These are phyloP conservation scores for Sphenodon punctatus DNA, from an alignment of 2,797 vertebrate species.

Conservation along the genomic window DNA sequence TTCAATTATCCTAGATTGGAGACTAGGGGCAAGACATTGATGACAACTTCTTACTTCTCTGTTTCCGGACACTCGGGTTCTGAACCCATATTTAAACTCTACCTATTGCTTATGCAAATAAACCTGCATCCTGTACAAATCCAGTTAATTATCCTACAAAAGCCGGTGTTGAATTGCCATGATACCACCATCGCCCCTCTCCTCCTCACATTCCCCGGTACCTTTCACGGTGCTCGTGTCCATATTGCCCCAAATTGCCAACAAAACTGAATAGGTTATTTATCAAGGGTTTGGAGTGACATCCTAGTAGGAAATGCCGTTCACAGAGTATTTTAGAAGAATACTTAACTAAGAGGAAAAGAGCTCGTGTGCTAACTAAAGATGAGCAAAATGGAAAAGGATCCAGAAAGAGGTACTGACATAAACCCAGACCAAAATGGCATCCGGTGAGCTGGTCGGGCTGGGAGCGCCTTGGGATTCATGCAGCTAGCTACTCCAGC, in stretches of 20 bases:
- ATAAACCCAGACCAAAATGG: not conserved
- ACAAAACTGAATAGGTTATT: too few species aligned
- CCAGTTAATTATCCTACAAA: slow-evolving; percentile 35
- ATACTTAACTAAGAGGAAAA: too few species aligned
- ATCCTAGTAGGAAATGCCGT: too few species aligned
- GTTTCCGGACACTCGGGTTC: slow-evolving; percentile 46
- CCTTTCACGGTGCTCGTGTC: too few species aligned
- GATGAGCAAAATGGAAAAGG: not conserved
- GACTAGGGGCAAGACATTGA: slow-evolving; percentile 21
- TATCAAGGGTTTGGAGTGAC: too few species aligned
- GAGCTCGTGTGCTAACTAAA: not conserved
- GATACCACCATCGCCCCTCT: too few species aligned
- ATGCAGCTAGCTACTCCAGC: too few species aligned
- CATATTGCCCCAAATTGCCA: too few species aligned
- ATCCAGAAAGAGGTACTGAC: not conserved
- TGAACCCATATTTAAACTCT: slow-evolving; percentile 55
- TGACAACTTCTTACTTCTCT: slow-evolving; percentile 40
- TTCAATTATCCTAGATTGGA: slow-evolving; percentile 44
- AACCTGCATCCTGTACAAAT: slow-evolving; percentile 45
- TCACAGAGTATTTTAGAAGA: too few species aligned
- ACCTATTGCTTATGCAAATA: slow-evolving; percentile 52
- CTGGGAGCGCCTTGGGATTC: too few species aligned
- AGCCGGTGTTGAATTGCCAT: slow-evolving; percentile 40
- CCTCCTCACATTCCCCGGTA: too few species aligned
- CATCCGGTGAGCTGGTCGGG: not conserved